These are phyloP conservation scores for Heliconius sara DNA, from an alignment of 2,888 invertebrate genomes.

Conservation along the genomic window DNA sequence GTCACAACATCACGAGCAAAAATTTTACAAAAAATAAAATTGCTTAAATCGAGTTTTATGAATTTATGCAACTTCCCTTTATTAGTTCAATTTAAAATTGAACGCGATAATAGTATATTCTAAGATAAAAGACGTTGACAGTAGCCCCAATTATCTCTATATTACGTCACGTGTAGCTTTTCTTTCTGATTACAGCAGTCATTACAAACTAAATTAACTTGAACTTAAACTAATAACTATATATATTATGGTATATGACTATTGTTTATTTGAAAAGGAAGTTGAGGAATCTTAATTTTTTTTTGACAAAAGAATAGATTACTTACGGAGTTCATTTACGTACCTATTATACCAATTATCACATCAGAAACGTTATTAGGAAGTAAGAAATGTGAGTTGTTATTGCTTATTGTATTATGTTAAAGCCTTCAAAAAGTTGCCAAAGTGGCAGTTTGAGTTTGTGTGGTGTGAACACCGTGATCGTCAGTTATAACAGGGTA, in stretches of 20 bases:
- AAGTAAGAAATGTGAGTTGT: neutral
- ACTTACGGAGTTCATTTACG: neutral
- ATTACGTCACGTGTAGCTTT: conserved; percentile 35
- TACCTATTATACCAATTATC: conserved; percentile 4
- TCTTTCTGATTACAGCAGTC: conserved; percentile 28
- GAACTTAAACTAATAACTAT: conserved; percentile 3
- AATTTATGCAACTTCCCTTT: neutral
- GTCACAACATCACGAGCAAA: too few species aligned
- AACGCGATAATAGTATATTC: neutral
- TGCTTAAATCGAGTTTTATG: too few species aligned
- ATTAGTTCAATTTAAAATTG: neutral
- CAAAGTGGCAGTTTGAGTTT: neutral
- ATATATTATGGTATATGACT: neutral
- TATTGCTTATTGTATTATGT: neutral
- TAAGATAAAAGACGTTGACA: conserved; percentile 22
- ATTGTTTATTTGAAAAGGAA: neutral
- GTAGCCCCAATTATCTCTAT: conserved; percentile 26
- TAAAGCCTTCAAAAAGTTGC: neutral
- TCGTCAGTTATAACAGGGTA: neutral
- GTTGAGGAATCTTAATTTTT: neutral
- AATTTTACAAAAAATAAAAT: too few species aligned
- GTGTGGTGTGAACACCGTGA: neutral
- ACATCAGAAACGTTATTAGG: neutral
- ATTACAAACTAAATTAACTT: conserved; percentile 16
- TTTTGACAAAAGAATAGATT: neutral